Evolutionary conservation across 2,113 vertebrate genomes (phyloP).

Genomic region (Serilophus lunatus): DNA sequence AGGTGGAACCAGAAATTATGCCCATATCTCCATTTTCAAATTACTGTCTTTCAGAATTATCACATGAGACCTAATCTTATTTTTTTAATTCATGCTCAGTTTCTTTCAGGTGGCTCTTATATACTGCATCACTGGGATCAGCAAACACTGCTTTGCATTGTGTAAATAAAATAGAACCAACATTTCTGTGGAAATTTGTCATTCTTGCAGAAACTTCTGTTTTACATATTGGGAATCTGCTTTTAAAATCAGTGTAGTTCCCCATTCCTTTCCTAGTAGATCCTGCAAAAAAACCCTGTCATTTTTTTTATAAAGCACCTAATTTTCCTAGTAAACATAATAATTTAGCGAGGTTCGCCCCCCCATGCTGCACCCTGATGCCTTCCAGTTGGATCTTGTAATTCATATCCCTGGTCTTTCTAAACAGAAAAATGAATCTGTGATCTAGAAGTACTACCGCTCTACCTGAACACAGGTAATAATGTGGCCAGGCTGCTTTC

Average conservation of each 20-base stretch:
- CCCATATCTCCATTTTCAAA: not conserved
- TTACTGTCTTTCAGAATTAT: not conserved
- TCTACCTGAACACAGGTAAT: not conserved
- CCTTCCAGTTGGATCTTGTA: not conserved
- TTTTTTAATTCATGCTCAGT: not conserved
- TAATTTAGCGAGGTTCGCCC: not conserved
- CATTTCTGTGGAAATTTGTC: not conserved
- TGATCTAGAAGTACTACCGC: not conserved
- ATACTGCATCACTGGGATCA: not conserved
- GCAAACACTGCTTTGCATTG: not conserved
- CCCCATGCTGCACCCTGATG: not conserved
- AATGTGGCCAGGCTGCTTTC: not conserved
- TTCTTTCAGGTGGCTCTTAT: not conserved
- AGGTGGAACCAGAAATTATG: not conserved
- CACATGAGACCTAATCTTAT: not conserved
- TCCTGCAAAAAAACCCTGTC: not conserved
- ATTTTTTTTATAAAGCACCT: not conserved
- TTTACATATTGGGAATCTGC: not conserved
- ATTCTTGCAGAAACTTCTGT: not conserved
- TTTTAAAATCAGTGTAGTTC: not conserved
- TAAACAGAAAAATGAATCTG: not conserved
- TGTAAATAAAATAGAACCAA: not conserved
- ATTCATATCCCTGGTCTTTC: not conserved
- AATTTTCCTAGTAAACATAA: not conserved
- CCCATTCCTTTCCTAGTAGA: not conserved